phyloP scores from a whole-genome alignment of 2,888 invertebrate species.

The Campaea margaritaria region DNA sequence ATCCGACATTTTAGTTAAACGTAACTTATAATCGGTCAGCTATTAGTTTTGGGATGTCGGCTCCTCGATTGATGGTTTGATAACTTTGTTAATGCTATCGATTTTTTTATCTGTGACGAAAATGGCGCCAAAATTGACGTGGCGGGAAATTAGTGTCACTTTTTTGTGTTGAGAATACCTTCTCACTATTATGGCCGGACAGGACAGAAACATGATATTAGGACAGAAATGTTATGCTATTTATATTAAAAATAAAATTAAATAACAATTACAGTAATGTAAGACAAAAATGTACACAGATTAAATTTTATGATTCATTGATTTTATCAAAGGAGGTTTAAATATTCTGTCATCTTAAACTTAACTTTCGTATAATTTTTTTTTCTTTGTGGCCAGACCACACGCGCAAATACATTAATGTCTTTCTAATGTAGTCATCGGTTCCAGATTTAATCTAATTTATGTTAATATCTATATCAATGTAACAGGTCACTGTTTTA shows the following conservation, averaged over 20 bases:
- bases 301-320: too few relatives aligned
- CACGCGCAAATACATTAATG: conserved; percentile 60
- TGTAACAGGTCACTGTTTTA: conserved; percentile 60
- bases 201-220: too few relatives aligned
- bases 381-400: conserved; percentile 47
- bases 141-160: conserved; percentile 15
- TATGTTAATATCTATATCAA: conserved; percentile 70
- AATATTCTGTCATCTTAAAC: too few relatives aligned
- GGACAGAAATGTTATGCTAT: too few relatives aligned
- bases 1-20: conserved; percentile 56
- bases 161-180: conserved; percentile 1
- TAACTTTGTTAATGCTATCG: conserved; percentile 40
- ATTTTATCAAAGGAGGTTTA: too few relatives aligned
- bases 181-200: too few relatives aligned
- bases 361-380: background rate
- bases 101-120: conserved; percentile 44
- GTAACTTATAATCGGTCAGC: conserved; percentile 49
- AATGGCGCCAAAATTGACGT: conserved; percentile 45
- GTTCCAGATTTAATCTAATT: conserved; percentile 73
- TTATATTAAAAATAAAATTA: too few relatives aligned
- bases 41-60: conserved; percentile 58
- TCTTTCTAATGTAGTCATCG: conserved; percentile 67
- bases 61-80: conserved; percentile 61
- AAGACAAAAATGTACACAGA: too few relatives aligned
- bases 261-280: too few relatives aligned